Evolutionary conservation across 2,113 vertebrate genomes (phyloP), one percentile per base, ranked within the genome.

Genomic region (Labrus mixtus): DNA sequence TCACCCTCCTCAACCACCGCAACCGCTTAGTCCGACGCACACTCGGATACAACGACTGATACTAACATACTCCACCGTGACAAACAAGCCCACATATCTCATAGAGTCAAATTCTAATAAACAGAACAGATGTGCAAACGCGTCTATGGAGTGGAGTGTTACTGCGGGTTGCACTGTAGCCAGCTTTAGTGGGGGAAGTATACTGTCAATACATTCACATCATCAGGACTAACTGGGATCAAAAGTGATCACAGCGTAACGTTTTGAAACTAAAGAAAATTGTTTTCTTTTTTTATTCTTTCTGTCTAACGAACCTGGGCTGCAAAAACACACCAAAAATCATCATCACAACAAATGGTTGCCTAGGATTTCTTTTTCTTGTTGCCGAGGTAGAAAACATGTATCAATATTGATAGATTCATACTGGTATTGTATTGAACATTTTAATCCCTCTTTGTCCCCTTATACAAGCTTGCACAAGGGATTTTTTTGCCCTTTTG

Each of bases 51-150:
- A 48, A 15, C 57, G 37, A 66, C 20, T 45, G 55, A 55, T 39
- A 22, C 51, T 72, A 36, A 67, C 50, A 6, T 11, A 62, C 55
- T 33, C 39, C 46, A 61, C 36, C 62, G 12, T 54, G 66, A 73
- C 48, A 37, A 78, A 68, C 60, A 67, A 45, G 60, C 53, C 29
- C 33, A 33, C 48, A 46, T 6, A 48, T 48, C 46, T 17, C 6
- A 7, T 16, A 56, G 16, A 57, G 37, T 54, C 12, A 10, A 65
- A 53, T 13, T 41, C 51, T 10, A 13, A 56, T 1, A 39, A 20
- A 15, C 29, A 41, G 16, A 22, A 62, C 22, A 68, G 15, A 62
- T 56, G 25, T 1, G 11, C 41, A 20, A 54, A 50, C 36, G 51
- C 19, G 15, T 15, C 59, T 33, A 41, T 43, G 39, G 46, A 73